Conservation (phyloP, 2,797 vertebrate species). For the Eospalax fontanierii region DNA sequence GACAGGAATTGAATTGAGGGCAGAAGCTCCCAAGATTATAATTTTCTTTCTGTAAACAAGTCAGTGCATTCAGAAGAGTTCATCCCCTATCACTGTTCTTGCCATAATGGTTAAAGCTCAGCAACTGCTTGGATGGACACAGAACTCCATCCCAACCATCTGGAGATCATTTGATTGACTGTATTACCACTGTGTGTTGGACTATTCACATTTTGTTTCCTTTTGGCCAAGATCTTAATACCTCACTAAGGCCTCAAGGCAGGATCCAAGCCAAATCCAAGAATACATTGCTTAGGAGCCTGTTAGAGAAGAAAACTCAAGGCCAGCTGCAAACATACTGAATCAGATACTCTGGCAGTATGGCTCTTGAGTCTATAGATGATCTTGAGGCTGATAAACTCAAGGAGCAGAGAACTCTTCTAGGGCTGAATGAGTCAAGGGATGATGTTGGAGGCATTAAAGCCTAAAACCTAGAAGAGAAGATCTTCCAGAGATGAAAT, state of each 20-base stretch:
- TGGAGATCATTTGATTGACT: slow-evolving; percentile 2
- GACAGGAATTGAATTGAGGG: background rate
- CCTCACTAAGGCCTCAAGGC: slow-evolving; percentile 2
- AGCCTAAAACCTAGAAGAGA: background rate
- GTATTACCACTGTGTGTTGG: background rate
- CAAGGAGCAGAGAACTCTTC: background rate
- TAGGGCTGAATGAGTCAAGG: background rate
- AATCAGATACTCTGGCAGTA: background rate
- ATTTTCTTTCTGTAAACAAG: slow-evolving; percentile 40
- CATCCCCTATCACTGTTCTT: background rate
- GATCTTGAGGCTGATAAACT: background rate
- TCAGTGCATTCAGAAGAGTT: background rate
- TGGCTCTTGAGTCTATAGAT: background rate
- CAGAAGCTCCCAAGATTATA: background rate
- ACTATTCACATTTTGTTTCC: slow-evolving; percentile 9
- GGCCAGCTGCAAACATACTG: background rate
- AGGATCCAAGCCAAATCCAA: background rate
- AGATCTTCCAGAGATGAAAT: background rate
- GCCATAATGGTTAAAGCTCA: background rate
- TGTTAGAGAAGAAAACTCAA: background rate
- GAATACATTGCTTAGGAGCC: background rate
- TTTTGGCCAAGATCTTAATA: background rate
- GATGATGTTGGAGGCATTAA: background rate
- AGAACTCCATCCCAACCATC: background rate
- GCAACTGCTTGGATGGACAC: background rate